Evolutionary conservation across 2,113 vertebrate species (phyloP), one percentile per base, ranked within the genome.

Genomic region (Corythaixoides concolor): DNA sequence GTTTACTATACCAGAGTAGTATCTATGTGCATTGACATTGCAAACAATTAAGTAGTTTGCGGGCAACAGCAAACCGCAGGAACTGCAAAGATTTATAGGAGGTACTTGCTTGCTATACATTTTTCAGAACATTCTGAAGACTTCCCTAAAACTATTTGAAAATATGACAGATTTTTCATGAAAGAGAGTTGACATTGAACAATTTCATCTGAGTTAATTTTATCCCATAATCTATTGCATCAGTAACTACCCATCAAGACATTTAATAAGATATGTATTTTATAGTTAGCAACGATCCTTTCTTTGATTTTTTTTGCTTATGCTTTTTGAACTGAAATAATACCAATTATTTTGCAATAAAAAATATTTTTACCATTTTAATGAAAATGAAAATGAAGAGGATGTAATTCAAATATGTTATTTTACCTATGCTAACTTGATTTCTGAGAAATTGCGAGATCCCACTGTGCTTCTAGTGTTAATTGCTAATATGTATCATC

Each of bases 161-260:
- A 85, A 88, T 39, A 45, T 9, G 15, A 52, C 9, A 32, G 2
- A 19, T 62, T 93, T 50, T 92, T 43, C 47, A 23, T 49, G 56
- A 52, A 86, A 82, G 22, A 72, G 43, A 43, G 43, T 83, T 96
- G 37, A 73, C 49, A 59, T 30, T 47, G 18, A 74, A 94, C 22
- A 49, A 69, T 89, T 95, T 80, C 12, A 92, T 27, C 3, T 52
- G 58, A 83, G 52, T 93, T 97, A 62, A 55, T 87, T 96, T 93
- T 92, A 75, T 94, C 17, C n/a, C 37, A 76, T 94, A 74, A 94
- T 96, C 27, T 67, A 85, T 52, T 94, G 18, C 21, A 15, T 93
- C 86, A 89, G 24, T 94, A 89, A 15, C n/a, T 58, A 85, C 67
- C 66, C 84, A 49, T 77, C 49, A 52, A 96, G 72, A 55, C 41